A percentile compares a stretch with the other conserved stretches of the same genome.
Evolutionary conservation across 2,797 vertebrate species (phyloP).

Genomic region (Gymnoscopelus microlampas): DNA sequence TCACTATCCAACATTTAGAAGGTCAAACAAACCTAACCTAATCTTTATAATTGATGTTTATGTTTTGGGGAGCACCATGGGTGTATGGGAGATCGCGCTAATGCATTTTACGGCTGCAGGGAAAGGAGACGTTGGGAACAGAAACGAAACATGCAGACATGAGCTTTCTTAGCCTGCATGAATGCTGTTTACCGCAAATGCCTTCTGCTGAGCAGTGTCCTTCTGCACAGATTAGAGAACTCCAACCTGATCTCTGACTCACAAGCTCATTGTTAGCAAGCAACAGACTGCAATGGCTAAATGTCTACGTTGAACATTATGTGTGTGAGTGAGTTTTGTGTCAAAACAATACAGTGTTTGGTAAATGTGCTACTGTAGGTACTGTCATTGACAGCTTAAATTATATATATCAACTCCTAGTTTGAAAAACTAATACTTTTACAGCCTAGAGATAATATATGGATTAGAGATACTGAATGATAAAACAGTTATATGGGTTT

Average conservation of each 20-base stretch:
- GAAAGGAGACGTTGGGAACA: slow-evolving; percentile 74
- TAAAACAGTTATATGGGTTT: too few relatives aligned
- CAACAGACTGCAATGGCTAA: not conserved
- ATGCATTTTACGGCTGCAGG: slow-evolving; percentile 57
- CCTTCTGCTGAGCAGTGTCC: slow-evolving; percentile 29
- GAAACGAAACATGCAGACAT: slow-evolving; percentile 52
- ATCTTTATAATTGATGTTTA: slow-evolving; percentile 39
- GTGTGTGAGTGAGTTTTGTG: not conserved
- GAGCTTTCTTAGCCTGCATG: slow-evolving; percentile 62
- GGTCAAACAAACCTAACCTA: slow-evolving; percentile 25
- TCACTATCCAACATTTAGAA: slow-evolving; percentile 35
- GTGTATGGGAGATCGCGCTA: slow-evolving; percentile 59
- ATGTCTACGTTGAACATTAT: not conserved
- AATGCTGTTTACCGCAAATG: slow-evolving; percentile 62
- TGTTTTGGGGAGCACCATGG: slow-evolving; percentile 53
- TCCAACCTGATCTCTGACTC: slow-evolving; percentile 35
- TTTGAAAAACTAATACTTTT: too few relatives aligned
- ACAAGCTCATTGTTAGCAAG: slow-evolving; percentile 19
- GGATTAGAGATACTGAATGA: too few relatives aligned
- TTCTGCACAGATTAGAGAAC: slow-evolving; percentile 39
- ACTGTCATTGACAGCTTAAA: too few relatives aligned
- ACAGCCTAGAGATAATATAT: too few relatives aligned
- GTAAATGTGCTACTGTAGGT: too few relatives aligned
- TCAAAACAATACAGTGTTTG: too few relatives aligned
- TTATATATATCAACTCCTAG: too few relatives aligned